Evolutionary conservation across 2,797 vertebrate species (phyloP).

Genomic region (Sorex maritimensis): DNA sequence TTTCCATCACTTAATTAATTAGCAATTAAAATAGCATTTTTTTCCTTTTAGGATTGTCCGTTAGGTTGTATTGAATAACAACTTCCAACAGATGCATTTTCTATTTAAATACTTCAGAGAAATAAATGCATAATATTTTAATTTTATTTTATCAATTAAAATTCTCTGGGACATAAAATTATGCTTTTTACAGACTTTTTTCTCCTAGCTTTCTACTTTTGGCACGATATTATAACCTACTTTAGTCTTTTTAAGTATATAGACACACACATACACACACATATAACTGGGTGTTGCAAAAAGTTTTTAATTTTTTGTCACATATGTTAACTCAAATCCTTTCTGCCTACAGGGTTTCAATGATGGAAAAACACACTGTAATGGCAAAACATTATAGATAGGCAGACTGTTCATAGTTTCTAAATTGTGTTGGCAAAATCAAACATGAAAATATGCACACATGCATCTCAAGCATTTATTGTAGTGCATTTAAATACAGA

Average conservation of each 20-base stretch:
- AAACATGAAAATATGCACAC: slow-evolving; percentile 43
- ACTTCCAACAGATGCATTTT: not conserved
- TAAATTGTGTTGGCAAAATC: slow-evolving; percentile 69
- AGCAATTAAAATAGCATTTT: not conserved
- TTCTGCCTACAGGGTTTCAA: slow-evolving; percentile 67
- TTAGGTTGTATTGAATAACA: too few species aligned
- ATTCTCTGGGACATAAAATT: slow-evolving; percentile 10
- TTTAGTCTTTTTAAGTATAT: slow-evolving; percentile 54
- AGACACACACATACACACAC: not conserved
- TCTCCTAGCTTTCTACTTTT: slow-evolving; percentile 22
- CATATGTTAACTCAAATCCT: slow-evolving; percentile 79
- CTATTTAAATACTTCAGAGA: too few species aligned
- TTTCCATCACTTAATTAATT: too few species aligned
- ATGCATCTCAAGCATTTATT: slow-evolving; percentile 32
- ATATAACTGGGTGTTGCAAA: slow-evolving; percentile 53
- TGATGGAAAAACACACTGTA: slow-evolving; percentile 72
- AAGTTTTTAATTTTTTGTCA: slow-evolving; percentile 66
- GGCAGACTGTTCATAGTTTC: slow-evolving; percentile 62
- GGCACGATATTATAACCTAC: slow-evolving; percentile 52
- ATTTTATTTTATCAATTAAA: slow-evolving; percentile 62
- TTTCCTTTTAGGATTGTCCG: not conserved
- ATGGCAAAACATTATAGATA: slow-evolving; percentile 70
- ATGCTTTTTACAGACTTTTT: slow-evolving; percentile 64
- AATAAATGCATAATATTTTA: not conserved
- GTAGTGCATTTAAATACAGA: slow-evolving; percentile 29